Evolutionary conservation across 2,113 vertebrate species (phyloP), one percentile per base, ranked within the genome.

Genomic region (Geococcyx californianus): DNA sequence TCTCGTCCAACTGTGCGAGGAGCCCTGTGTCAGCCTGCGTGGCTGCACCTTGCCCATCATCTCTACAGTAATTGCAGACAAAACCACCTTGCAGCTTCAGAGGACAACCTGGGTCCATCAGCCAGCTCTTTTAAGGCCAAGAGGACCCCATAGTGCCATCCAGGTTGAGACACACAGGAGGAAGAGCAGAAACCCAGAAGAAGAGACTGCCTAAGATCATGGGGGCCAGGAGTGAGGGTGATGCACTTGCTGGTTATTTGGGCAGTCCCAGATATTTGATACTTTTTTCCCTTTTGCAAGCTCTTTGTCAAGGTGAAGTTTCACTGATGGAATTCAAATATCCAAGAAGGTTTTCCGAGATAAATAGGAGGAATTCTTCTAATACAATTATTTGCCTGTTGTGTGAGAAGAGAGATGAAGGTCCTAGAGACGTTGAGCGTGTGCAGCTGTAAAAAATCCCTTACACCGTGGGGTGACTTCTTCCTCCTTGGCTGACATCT

Each of bases 391-490:
- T 23, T 60, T 75, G n/a, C 7, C 26, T 54, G 24, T 38, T 40
- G 6, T 13, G 1, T 47, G 70, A 83, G 58, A 74, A 24, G 44
- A 62, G 29, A 34, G 24, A 16, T 45, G 38, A 60, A 63, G 44
- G 26, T 76, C 54, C 38, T 72, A 13, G 38, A 49, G 56, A 20
- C 0, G 0, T 13, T 45, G 31, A 67, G n/a, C 11, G 33, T 0
- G 0, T 40, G 54, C n/a, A 75, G 52, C n/a, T 54, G 47, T 63
- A 49, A 12, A 1, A 5, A 25, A 26, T 51, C 52, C 31, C 28
- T 93, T 60, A 16, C 21, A 68, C 56, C 34, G 29, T 17, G 87
- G 84, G 91, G 89, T 31, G 72, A 84, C 91, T 97, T 97, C 91
- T 97, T 80, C 19, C 29, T 64, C 40, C 51, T 77, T 5, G 2